A percentile compares a stretch with the other conserved stretches of the same genome.
Evolutionary conservation across 2,888 invertebrate genomes (phyloP).

Genomic region (Germaria angustata): DNA sequence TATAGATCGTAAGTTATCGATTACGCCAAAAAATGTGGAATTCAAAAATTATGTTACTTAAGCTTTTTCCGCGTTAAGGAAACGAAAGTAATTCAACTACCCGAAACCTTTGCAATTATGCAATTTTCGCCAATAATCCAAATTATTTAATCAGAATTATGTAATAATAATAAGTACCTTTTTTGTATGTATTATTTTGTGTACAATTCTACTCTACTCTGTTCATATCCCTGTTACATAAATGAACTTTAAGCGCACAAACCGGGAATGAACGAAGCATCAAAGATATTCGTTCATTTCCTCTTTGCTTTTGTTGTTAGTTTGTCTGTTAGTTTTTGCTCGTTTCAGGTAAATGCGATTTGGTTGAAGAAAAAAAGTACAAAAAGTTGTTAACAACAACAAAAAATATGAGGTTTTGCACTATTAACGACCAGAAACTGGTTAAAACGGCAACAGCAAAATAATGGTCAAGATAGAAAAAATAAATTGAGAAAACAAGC

Average conservation of each 20-base stretch:
- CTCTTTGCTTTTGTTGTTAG: constrained; percentile 35
- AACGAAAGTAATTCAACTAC: too few relatives aligned
- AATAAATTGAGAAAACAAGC: constrained; percentile 4
- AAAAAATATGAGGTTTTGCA: constrained; percentile 28
- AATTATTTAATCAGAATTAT: background rate
- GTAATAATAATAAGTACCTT: background rate
- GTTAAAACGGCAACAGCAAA: constrained; percentile 22
- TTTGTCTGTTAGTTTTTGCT: background rate
- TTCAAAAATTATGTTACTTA: too few relatives aligned
- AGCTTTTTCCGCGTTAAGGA: too few relatives aligned
- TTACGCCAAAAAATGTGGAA: too few relatives aligned
- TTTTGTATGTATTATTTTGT: background rate
- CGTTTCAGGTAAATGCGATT: constrained; percentile 44
- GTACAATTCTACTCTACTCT: background rate
- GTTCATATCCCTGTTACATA: background rate
- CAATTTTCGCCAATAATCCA: too few relatives aligned
- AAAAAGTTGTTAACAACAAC: background rate
- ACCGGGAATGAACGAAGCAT: constrained; percentile 7
- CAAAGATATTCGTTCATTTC: constrained; percentile 27
- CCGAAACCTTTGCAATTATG: too few relatives aligned
- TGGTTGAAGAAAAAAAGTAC: background rate
- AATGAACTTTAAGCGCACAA: constrained; percentile 32
- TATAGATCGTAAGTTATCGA: too few relatives aligned
- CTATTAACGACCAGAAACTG: constrained; percentile 37
- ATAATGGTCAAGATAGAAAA: constrained; percentile 31